Base-by-base conservation (phyloP, 2,113 vertebrate genomes). In the Syrrhaptes paradoxus region DNA sequence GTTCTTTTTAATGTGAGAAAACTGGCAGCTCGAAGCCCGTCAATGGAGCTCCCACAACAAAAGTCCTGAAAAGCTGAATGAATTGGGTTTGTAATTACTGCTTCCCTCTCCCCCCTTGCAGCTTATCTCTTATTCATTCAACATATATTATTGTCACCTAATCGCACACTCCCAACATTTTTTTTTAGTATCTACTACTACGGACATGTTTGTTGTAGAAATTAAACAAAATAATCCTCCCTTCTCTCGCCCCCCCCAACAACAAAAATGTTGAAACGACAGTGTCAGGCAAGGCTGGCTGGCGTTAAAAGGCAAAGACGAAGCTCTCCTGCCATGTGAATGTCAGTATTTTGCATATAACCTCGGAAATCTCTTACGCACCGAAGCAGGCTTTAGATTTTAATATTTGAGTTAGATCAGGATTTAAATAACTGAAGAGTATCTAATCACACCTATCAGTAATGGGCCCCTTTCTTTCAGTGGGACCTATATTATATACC, bases 41-140 rank as follows among this genome's bases (percentile, higher is more conserved):
- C 98, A 97, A 97, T 98, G 97, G 97, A 97, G 96, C 94, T 95
- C 95, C 91, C 93, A 97, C 95, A 97, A 98, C 97, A 98, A 97
- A 98, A 98, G 98, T 98, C 97, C 97, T 98, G 96, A 98, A 98
- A 98, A 98, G 97, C 98, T 98, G 98, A 98, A 98, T 98, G 97
- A 98, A 98, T 98, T 97, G 95, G 96, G 97, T 97, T 98, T 98
- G 97, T 98, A 97, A 98, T 98, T 97, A 98, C 97, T 96, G 94
- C 95, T 97, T 97, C 94, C 89, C 92, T 95, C 93, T 93, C 85
- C 86, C 95, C 92, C 95, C 83, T 96, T 81, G 92, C 95, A 96
- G 97, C 97, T 98, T 97, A 97, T 98, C 98, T 98, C 97, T 97
- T 97, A 97, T 97, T 98, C 97, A 98, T 98, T 97, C 98, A 97